Base-by-base conservation (phyloP, 2,888 invertebrate genomes). In the Tridacna gigas region DNA sequence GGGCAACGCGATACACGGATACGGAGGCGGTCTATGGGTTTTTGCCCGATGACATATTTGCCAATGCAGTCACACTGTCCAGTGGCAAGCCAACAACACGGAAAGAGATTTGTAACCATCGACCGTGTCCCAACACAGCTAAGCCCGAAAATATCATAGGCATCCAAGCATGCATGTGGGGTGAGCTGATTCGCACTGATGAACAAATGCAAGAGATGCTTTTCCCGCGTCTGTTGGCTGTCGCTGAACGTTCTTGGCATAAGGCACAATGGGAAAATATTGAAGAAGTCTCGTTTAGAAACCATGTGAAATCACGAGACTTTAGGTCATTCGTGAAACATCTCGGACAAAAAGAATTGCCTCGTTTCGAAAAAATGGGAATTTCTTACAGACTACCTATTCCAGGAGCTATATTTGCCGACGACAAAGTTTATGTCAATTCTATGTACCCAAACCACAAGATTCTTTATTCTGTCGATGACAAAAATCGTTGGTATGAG, bases 241-340 rank as follows among this genome's bases (percentile, higher is more conserved):
- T 93, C 22, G 94, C 94, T 0, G 94, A 94, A 86, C 82, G 94
- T 26, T 89, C 90, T 3, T 94, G 94, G 94, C 93, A 94, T 76
- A 86, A 89, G 37, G 92, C 92, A 28, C n/a, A 74, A 0, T 94
- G 93, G 93, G 93, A 94, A 75, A 78, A 77, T 18, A 78, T 85
- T 2, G 25, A 66, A 5, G 66, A 81, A 11, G 74, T 74, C 26
- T 78, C 78, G 9, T 73, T 73, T 11, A 73, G 86, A 71, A 48
- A 79, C 12, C 13, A 60, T 5, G 76, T 56, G 11, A 79, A 83
- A 73, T 67, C 82, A 12, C 26, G 77, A n/a, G 93, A 92, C 37
- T 92, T 92, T 91, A 69, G 82, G n/a, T 67, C 71, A 11, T 93
- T 93, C 81, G 88, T 90, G 22, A 86, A 88, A 67, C 84, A 84